phyloP scores from a whole-genome alignment of 2,113 vertebrate species.

The Shinisaurus crocodilurus region DNA sequence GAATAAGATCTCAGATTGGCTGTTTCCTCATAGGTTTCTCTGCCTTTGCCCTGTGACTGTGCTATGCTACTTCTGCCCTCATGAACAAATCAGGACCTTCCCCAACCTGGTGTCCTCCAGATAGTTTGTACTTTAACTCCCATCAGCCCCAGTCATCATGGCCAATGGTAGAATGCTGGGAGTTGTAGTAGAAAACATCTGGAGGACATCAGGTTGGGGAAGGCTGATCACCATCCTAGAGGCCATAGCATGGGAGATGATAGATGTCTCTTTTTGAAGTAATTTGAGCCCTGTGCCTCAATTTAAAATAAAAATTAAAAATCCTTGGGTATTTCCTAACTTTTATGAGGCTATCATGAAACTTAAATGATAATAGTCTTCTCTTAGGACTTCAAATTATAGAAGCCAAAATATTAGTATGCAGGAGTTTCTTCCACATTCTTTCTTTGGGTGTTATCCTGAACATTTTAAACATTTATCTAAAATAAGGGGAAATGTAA shows the following conservation, averaged over 20 bases:
- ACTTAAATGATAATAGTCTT: neutral
- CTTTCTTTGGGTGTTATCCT: conserved; percentile 56
- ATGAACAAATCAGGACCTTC: neutral
- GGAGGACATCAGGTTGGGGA: too few relatives aligned
- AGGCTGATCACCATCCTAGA: neutral
- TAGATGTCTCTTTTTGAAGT: neutral
- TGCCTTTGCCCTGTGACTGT: neutral
- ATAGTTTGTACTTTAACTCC: too few relatives aligned
- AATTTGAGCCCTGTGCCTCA: conserved; percentile 16
- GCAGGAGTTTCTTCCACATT: conserved; percentile 49
- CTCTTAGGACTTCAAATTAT: neutral
- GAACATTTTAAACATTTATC: conserved; percentile 51
- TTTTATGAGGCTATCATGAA: neutral
- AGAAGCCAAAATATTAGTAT: neutral
- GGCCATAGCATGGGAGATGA: neutral
- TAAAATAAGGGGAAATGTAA: conserved; percentile 59
- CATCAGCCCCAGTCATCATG: too few relatives aligned
- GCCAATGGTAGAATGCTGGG: too few relatives aligned
- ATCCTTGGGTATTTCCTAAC: neutral
- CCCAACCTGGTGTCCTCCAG: too few relatives aligned
- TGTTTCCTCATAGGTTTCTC: neutral
- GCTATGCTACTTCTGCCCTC: neutral
- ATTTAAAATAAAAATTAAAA: neutral
- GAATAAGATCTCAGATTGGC: too few relatives aligned
- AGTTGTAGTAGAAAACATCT: too few relatives aligned